Conservation (phyloP, 2,888 invertebrate genomes). For the Drosophila stalkeri region DNA sequence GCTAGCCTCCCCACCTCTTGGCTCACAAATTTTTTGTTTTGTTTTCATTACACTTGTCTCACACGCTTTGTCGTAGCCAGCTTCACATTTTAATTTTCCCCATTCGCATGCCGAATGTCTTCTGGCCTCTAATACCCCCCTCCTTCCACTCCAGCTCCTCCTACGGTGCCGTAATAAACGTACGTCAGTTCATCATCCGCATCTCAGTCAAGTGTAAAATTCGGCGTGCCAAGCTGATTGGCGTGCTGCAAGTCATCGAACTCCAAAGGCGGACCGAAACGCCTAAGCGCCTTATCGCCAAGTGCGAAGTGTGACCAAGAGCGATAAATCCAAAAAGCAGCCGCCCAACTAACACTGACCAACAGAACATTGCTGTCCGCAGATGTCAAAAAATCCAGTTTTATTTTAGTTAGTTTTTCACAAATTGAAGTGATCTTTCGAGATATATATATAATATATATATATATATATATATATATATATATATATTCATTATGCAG, state of each 20-base stretch:
- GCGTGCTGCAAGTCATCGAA: constrained; percentile 59
- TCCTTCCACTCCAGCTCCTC: neutral
- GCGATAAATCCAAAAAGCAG: constrained; percentile 1
- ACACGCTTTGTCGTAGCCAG: constrained; percentile 17
- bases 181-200: constrained; percentile 29
- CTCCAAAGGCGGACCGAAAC: constrained; percentile 13
- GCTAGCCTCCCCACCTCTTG: neutral
- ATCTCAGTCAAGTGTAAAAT: constrained; percentile 58
- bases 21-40: constrained; percentile 55
- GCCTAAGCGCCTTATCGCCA: neutral
- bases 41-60: constrained; percentile 63
- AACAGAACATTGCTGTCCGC: neutral
- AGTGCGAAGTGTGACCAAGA: neutral
- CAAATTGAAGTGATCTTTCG: no score
- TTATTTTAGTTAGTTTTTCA: neutral
- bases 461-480: no score
- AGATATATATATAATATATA: no score
- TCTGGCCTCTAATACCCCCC: constrained; percentile 2
- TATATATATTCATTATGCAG: no score
- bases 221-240: constrained; percentile 55
- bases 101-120: neutral
- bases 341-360: neutral
- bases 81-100: constrained; percentile 3
- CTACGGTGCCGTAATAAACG: constrained; percentile 23
- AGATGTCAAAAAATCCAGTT: neutral